Evolutionary conservation across 2,888 invertebrate genomes (phyloP), one percentile per base, ranked within the genome.

Genomic region (Cantharis flavilabris): DNA sequence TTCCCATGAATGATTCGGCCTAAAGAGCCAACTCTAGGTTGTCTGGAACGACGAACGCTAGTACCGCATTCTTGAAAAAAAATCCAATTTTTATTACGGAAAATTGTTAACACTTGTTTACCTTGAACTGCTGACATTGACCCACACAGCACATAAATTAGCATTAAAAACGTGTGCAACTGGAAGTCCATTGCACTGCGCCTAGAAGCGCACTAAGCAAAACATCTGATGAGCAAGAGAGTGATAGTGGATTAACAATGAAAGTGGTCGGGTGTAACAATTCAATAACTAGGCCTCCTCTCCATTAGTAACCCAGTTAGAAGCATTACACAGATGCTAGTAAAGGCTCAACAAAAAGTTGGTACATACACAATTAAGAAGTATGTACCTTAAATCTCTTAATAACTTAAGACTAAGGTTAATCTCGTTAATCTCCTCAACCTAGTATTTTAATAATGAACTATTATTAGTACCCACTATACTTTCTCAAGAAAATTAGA

Each of bases 1-100:
- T 93, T 92, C 0, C 95, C 95, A 83, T 93, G 94, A 84, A 95
- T 94, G 84, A 95, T 94, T 79, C 95, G 90, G 5, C 94, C 92
- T 69, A 85, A 83, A 69, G 84, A 82, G 71, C 85, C 87, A 3
- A 89, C 85, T 0, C 93, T 88, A 28, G 93, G 93, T 84, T 93
- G 93, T 76, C 94, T 87, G 69, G 90, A 90, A 81, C 90, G 89
- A 69, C 92, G 89, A 69, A 93, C 88, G 67, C 93, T 93, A 64
- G 92, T 91, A 62, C 94, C 94, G 86, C 94, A 94, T 88, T 93
- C 94, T 93, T 89, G 65, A 85, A 79, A 82, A 67, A 33, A 20
- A 63, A 70, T 13, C 20, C 73, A 49, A 69, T 69, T 69, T 69
- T 28, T 14, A 30, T 16, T 14, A 69, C 9, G n/a, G 13, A 23